Percentiles rank a stretch among this genome's conserved stretches.
phyloP scores from a whole-genome alignment of 37 sponge, comb jelly and placozoan species.

The Oopsacas minuta region DNA sequence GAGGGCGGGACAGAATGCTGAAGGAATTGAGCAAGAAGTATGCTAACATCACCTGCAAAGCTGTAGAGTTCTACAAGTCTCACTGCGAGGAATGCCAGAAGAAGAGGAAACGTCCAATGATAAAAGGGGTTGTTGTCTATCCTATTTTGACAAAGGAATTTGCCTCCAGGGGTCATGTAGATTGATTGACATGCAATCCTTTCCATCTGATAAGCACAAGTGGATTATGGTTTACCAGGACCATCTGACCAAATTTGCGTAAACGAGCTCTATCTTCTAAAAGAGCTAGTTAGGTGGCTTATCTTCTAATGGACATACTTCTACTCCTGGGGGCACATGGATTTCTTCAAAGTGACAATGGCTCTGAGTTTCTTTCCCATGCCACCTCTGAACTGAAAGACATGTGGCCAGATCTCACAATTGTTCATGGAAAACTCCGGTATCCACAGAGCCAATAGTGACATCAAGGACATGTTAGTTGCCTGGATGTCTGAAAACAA shows the following conservation, averaged over 20 bases:
- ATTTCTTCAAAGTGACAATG: constrained; percentile 17
- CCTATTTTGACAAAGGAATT: constrained; percentile 18
- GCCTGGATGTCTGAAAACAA: constrained; percentile 13
- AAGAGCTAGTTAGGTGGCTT: constrained; percentile 14
- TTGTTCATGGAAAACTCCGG: constrained; percentile 2
- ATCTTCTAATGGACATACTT: constrained; percentile 17
- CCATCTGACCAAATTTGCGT: constrained; percentile 6
- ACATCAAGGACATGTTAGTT: constrained; percentile 19
- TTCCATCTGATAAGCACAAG: constrained; percentile 14
- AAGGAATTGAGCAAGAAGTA: constrained; percentile 8
- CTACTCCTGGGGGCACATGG: neutral
- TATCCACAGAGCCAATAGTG: constrained; percentile 12
- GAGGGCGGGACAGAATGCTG: neutral
- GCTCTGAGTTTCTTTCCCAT: constrained; percentile 13
- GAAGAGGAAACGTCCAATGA: constrained; percentile 16
- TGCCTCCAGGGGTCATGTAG: neutral
- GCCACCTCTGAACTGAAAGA: neutral
- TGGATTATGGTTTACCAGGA: constrained; percentile 16
- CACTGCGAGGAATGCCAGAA: neutral
- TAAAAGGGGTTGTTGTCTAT: constrained; percentile 3
- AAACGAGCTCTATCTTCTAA: constrained; percentile 10
- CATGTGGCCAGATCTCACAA: constrained; percentile 8
- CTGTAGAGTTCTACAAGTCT: constrained; percentile 20
- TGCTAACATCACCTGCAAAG: constrained; percentile 14
- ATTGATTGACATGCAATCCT: constrained; percentile 19